phyloP scores from a whole-genome alignment of 1,140 invertebrate species.

The Papilio polyxenes region DNA sequence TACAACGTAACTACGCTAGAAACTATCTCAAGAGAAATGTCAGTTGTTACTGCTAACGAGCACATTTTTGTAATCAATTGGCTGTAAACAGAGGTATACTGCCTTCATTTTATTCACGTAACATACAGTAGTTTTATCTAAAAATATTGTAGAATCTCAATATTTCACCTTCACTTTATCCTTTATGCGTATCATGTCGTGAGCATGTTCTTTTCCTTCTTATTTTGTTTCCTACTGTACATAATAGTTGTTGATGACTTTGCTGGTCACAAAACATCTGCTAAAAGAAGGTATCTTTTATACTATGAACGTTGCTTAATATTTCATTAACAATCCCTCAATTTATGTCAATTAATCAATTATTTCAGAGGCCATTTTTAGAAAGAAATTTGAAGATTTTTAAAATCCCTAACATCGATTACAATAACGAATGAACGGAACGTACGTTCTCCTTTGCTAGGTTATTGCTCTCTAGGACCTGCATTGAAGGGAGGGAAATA shows the following conservation, averaged over 20 bases:
- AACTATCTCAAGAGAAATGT: background rate
- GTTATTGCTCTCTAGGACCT: background rate
- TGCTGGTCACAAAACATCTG: too few species aligned
- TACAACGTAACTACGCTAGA: background rate
- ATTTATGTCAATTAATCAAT: too few species aligned
- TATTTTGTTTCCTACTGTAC: too few species aligned
- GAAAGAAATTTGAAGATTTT: background rate
- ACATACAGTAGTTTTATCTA: background rate
- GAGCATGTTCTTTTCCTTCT: too few species aligned
- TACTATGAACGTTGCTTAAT: too few species aligned
- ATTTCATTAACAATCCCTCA: too few species aligned
- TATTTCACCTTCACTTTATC: too few species aligned
- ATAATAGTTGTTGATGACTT: too few species aligned
- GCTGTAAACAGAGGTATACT: background rate
- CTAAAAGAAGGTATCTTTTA: too few species aligned
- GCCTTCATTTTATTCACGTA: background rate
- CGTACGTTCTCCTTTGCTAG: background rate
- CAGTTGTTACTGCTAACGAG: background rate
- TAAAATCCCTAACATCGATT: background rate
- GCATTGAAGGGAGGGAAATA: background rate
- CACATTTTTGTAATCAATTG: conserved; percentile 15
- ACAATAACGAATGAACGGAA: background rate
- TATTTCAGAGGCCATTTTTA: too few species aligned
- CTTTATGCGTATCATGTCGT: too few species aligned
- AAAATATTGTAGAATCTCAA: background rate